Evolutionary conservation across 2,888 invertebrate genomes (phyloP), one percentile per base, ranked within the genome.

Genomic region (Drosophila recens): DNA sequence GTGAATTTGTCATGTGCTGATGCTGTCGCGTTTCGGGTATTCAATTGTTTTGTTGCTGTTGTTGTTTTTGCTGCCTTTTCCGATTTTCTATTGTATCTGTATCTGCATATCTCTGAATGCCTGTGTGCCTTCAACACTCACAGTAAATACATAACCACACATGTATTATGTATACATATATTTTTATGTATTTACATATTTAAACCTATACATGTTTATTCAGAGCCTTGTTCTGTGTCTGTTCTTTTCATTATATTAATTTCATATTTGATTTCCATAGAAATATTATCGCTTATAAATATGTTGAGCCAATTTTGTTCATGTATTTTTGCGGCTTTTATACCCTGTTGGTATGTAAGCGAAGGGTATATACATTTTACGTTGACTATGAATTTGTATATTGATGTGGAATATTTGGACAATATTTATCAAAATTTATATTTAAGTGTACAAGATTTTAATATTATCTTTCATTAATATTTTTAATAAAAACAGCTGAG

Each of bases 1-100:
- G 89, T 90, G 87, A 87, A 90, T 87, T 87, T 90, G 86, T 87
- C 90, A 90, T 87, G 89, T 87, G 86, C 68, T 70, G 45, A 62
- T 48, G 53, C 61, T 61, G 57, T 46, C 45, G 48, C 27, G 66
- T 59, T 64, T 63, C 57, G 43, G 58, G 34, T 48, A 67, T 46
- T 64, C 67, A 61, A 72, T 76, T 75, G 15, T 54, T 42, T 56
- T 71, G 15, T 59, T 54, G 23, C 58, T 82, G 56, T 69, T 65
- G 36, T 67, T 82, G 63, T 57, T 69, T 53, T 48, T 54, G n/a
- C 33, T 42, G 34, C 36, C 36, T 42, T 71, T 42, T 40, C 11
- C 34, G 20, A 57, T 45, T 51, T 36, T 30, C 30, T 62, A 54
- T 62, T 62, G 8, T 61, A 49, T 52, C 42, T 53, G 58, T 62